Conservation (phyloP, 2,888 invertebrate species). For the Colletes collaris region DNA sequence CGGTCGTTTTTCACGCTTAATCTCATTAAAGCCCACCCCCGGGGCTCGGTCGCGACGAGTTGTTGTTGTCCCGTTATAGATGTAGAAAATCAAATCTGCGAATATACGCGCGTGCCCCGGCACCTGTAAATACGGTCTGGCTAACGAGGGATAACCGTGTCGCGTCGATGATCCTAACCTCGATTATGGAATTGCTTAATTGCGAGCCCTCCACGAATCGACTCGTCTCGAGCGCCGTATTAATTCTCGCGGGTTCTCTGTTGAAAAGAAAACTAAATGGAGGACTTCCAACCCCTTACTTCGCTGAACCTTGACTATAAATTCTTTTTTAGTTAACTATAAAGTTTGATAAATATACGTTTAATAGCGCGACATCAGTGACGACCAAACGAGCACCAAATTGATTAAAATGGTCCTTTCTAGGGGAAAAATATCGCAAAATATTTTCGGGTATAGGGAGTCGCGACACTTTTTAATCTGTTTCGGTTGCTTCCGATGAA, state of each 20-base stretch:
- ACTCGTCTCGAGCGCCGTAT: neutral
- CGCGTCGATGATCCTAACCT: conserved; percentile 55
- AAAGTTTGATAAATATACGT: too few species aligned
- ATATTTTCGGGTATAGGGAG: too few species aligned
- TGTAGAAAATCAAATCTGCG: conserved; percentile 59
- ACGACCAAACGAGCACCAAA: neutral
- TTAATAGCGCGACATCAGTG: too few species aligned
- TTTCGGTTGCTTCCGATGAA: conserved; percentile 5
- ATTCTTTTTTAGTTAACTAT: too few species aligned
- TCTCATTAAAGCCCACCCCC: conserved; percentile 57
- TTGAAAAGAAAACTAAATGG: neutral
- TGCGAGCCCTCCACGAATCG: too few species aligned
- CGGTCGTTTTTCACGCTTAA: conserved; percentile 65
- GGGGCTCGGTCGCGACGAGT: conserved; percentile 15
- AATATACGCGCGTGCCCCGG: conserved; percentile 49
- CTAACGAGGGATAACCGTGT: conserved; percentile 55
- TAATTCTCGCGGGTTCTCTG: neutral
- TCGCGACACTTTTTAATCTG: neutral
- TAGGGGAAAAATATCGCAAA: neutral
- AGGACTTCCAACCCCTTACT: too few species aligned
- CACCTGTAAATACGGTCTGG: conserved; percentile 47
- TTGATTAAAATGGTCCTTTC: too few species aligned
- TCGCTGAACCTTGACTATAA: too few species aligned
- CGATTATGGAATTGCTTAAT: neutral
- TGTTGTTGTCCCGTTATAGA: conserved; percentile 47